Percentiles rank a stretch among this genome's conserved stretches.
These are phyloP conservation scores for Nibea coibor DNA, from an alignment of 2,113 vertebrate genomes.

Conservation along the genomic window DNA sequence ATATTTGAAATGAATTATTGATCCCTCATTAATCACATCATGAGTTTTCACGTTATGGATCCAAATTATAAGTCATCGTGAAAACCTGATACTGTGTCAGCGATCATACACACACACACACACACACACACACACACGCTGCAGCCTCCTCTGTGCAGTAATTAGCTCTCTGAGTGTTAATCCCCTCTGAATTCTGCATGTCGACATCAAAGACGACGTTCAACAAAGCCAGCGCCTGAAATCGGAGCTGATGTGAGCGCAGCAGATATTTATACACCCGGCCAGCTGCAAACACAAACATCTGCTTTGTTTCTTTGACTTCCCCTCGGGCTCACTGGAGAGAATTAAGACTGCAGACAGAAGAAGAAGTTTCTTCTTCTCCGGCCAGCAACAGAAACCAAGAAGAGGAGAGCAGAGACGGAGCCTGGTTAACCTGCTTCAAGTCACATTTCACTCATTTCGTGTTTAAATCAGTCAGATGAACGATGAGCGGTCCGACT, in stretches of 20 bases:
- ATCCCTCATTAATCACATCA: too few relatives aligned
- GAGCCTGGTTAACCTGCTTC: too few relatives aligned
- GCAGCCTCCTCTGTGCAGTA: too few relatives aligned
- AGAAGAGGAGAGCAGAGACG: background rate
- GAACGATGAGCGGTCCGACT: too few relatives aligned
- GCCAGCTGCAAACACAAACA: conserved; percentile 43
- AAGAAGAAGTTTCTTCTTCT: background rate
- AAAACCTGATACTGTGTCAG: too few relatives aligned
- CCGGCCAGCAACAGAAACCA: background rate
- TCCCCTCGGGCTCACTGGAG: background rate
- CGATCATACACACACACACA: too few relatives aligned
- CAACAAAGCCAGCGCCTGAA: conserved; percentile 50
- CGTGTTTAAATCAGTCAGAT: too few relatives aligned
- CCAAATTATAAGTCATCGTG: too few relatives aligned
- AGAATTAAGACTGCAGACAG: too few relatives aligned
- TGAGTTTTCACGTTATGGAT: too few relatives aligned
- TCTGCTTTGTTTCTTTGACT: conserved; percentile 29
- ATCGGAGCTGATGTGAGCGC: conserved; percentile 37
- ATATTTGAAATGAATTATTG: too few relatives aligned
- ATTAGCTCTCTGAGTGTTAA: conserved; percentile 59
- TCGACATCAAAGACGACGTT: conserved; percentile 52
- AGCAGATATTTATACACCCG: conserved; percentile 42
- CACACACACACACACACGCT: background rate
- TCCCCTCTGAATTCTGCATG: conserved; percentile 54
- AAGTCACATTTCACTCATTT: too few relatives aligned